Evolutionary conservation across 2,797 vertebrate species (phyloP).

Genomic region (Melanotaenia pygmaea): DNA sequence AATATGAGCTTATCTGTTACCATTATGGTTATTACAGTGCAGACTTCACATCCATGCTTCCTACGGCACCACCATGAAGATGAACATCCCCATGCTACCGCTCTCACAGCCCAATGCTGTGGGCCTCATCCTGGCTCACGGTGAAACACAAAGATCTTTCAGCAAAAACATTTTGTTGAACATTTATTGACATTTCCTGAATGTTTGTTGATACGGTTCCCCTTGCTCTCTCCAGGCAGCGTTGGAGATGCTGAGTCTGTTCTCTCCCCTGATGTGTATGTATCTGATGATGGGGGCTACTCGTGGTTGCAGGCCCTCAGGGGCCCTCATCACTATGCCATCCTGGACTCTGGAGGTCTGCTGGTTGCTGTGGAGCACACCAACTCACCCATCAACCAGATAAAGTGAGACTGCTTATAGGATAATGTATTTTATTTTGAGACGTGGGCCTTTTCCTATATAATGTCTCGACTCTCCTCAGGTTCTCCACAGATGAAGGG

Average conservation of each 20-base stretch:
- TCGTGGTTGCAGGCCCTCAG: conserved; percentile 88
- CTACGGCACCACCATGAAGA: conserved; percentile 91
- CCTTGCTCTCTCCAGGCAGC: conserved; percentile 81
- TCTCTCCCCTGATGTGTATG: conserved; percentile 89
- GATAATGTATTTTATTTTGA: not conserved
- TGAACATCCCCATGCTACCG: conserved; percentile 91
- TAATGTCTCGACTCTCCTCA: conserved; percentile 51
- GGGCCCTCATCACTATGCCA: conserved; percentile 94
- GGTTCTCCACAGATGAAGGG: conserved; percentile 96
- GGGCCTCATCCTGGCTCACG: conserved; percentile 93
- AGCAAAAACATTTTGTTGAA: not conserved
- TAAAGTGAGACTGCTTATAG: conserved; percentile 83
- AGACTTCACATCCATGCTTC: conserved; percentile 93
- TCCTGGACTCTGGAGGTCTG: conserved; percentile 93
- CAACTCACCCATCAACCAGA: conserved; percentile 83
- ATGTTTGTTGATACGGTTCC: not conserved
- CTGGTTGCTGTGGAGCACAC: conserved; percentile 91
- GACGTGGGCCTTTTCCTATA: not conserved
- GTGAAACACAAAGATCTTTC: conserved; percentile 64
- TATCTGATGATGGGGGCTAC: conserved; percentile 95
- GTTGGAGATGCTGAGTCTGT: conserved; percentile 89
- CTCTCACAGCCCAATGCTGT: conserved; percentile 91
- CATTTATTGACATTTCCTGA: not conserved
- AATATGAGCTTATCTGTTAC: not conserved
- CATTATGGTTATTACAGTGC: conserved; percentile 84